Evolutionary conservation across 2,888 invertebrate species (phyloP).

Genomic region (Melanargia galathea): DNA sequence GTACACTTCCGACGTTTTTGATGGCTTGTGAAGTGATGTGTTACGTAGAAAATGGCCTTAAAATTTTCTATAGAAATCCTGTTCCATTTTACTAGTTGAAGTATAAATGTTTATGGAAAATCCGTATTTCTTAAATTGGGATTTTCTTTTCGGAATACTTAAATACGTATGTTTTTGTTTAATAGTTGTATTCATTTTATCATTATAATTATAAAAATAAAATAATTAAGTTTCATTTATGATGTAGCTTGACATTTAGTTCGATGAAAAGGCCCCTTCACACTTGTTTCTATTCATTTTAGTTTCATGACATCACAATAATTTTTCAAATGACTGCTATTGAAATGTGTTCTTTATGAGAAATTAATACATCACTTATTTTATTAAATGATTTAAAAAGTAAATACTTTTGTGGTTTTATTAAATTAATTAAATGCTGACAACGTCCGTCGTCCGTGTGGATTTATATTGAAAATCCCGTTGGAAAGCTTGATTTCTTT

Average conservation of each 20-base stretch:
- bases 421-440: background rate
- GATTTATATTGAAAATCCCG: too few species aligned
- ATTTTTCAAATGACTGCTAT: constrained; percentile 64
- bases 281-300: constrained; percentile 28
- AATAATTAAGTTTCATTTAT: too few species aligned
- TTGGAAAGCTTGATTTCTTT: too few species aligned
- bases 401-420: constrained; percentile 14
- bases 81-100: constrained; percentile 26
- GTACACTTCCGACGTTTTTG: constrained; percentile 56
- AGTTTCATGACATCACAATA: constrained; percentile 8
- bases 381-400: constrained; percentile 66
- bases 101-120: constrained; percentile 14
- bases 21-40: constrained; percentile 57
- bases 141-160: constrained; percentile 17
- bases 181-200: constrained; percentile 10
- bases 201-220: background rate
- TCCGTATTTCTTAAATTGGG: constrained; percentile 13
- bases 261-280: constrained; percentile 20
- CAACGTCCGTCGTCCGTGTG: background rate
- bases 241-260: constrained; percentile 19
- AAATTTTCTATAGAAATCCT: constrained; percentile 35
- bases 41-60: constrained; percentile 48
- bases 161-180: too few species aligned
- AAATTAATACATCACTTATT: constrained; percentile 80
- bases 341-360: constrained; percentile 76